These are phyloP conservation scores for Heterotis niloticus DNA, from an alignment of 2,113 vertebrate species.

Conservation along the genomic window DNA sequence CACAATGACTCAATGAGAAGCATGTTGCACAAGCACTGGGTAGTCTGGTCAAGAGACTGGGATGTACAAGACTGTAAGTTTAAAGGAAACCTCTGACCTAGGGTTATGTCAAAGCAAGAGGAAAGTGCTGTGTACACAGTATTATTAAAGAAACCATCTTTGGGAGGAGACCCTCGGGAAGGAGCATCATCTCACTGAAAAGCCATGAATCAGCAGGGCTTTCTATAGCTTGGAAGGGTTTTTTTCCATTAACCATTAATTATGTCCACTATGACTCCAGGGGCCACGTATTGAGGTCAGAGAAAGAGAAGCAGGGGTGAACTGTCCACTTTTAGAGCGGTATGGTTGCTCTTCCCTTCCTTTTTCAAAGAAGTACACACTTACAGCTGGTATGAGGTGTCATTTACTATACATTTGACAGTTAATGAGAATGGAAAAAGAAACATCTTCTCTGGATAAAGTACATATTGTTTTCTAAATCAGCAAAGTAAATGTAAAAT, in stretches of 20 bases:
- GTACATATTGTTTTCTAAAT: too few species aligned
- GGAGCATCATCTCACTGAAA: slow-evolving; percentile 3
- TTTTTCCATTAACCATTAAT: slow-evolving; percentile 20
- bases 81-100: slow-evolving; percentile 24
- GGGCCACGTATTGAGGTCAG: slow-evolving; percentile 19
- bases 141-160: slow-evolving; percentile 22
- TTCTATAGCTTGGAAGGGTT: slow-evolving; percentile 3
- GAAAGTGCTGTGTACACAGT: slow-evolving; percentile 18
- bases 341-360: too few species aligned
- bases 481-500: too few species aligned
- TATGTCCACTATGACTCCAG: slow-evolving; percentile 12
- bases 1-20: slow-evolving; percentile 1
- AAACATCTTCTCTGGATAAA: too few species aligned
- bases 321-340: neutral
- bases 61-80: slow-evolving; percentile 14
- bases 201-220: slow-evolving; percentile 21
- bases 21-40: neutral
- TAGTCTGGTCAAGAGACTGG: slow-evolving; percentile 7
- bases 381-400: too few species aligned
- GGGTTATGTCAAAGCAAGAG: neutral
- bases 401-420: too few species aligned
- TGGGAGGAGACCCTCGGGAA: neutral
- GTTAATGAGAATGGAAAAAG: too few species aligned
- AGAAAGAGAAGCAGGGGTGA: neutral
- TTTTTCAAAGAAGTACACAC: too few species aligned